phyloP scores from a whole-genome alignment of 2,797 vertebrate species.

The Cephalopachus bancanus region DNA sequence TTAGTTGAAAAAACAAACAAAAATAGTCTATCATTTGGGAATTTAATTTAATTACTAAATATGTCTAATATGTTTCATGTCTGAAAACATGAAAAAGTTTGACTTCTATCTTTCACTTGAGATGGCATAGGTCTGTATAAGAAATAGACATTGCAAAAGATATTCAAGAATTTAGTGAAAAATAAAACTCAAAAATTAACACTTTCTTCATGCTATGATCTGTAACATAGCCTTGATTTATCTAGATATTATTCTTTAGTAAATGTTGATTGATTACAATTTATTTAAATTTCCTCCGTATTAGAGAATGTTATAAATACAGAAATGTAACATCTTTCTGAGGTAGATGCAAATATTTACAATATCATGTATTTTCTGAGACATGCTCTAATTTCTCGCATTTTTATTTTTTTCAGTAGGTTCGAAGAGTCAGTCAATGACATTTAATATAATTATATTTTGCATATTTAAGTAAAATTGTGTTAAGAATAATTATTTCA shows the following conservation, averaged over 20 bases:
- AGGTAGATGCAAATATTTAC: not conserved
- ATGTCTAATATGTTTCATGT: not conserved
- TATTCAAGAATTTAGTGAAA: not conserved
- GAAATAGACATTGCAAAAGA: not conserved
- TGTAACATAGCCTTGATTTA: not conserved
- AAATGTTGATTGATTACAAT: not conserved
- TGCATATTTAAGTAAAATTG: not conserved
- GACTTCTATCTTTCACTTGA: not conserved
- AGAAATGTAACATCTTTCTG: not conserved
- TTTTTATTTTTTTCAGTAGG: not conserved
- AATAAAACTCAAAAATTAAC: not conserved
- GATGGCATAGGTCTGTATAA: not conserved
- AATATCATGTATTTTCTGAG: not conserved
- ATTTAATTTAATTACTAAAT: not conserved
- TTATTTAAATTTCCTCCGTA: not conserved
- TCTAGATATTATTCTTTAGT: not conserved
- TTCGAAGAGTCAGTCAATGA: not conserved
- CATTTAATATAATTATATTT: not conserved
- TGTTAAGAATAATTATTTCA: not conserved
- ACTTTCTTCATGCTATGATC: not conserved
- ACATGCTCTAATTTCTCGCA: not conserved
- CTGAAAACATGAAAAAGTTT: not conserved
- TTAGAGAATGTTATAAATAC: not conserved
- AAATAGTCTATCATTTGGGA: not conserved
- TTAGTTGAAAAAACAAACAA: constrained; percentile 21